Base-by-base conservation (phyloP, 2,797 vertebrate genomes). In the Myiotriccus ornatus region DNA sequence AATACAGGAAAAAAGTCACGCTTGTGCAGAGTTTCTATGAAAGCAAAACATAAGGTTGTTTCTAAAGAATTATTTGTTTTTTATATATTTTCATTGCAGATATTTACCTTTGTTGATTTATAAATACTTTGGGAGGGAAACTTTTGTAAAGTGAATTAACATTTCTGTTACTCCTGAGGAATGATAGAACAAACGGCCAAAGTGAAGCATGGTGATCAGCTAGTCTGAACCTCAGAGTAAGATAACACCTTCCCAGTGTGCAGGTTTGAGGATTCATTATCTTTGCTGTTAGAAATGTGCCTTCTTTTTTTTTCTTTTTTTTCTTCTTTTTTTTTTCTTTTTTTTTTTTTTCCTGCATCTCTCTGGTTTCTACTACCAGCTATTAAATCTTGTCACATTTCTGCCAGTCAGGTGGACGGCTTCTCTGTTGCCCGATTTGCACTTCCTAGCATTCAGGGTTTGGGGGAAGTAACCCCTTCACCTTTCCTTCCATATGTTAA, bases 401-500 rank as follows among this genome's bases (percentile, higher is more conserved):
- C 50, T 84, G 14, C 9, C 30, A 64, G 37, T 13, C n/a, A 56
- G 12, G 41, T 73, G 10, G 39, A 93, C 70, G 24, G 37, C 3
- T 0, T 32, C 52, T 78, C 41, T 67, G 8, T 63, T 90, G 67
- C 5, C 0, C 0, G 13, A 49, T 92, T 87, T 76, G 49, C 11
- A 20, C n/a, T 80, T 74, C 32, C 63, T 56, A 39, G 32, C 47
- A 8, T 77, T 83, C 60, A 85, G 87, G 12, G 6, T 55, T 73
- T 79, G 47, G 23, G 73, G 55, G 25, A 93, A 83, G 17, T 70
- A 21, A 87, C 10, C 6, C 32, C 8, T 84, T 71, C 13, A 7
- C 14, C 46, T 82, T 89, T 78, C 18, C 71, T 92, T 93, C 83
- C 55, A 53, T 77, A 52, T 63, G 39, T 59, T 74, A 85, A 90